Percentiles rank a stretch among this genome's conserved stretches.
Evolutionary conservation across 2,888 invertebrate species (phyloP).

Genomic region (Nemapogon koenigi): DNA sequence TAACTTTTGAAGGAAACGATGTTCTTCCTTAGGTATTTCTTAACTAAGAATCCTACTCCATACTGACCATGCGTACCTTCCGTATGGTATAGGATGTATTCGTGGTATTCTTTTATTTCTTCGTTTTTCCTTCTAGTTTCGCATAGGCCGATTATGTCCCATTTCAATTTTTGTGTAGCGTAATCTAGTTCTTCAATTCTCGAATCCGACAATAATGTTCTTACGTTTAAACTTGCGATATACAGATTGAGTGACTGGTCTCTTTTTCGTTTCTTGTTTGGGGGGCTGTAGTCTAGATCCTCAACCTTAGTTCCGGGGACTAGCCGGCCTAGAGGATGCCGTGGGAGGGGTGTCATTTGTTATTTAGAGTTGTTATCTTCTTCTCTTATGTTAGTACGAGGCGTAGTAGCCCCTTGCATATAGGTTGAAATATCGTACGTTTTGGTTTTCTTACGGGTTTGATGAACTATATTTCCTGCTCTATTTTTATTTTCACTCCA

Average conservation of each 20-base stretch:
- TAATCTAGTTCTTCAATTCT: constrained; percentile 3
- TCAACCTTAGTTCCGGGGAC: constrained; percentile 11
- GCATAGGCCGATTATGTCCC: constrained; percentile 10
- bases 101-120: constrained; percentile 3
- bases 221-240: constrained; percentile 9
- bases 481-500: not conserved
- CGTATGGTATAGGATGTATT: not conserved
- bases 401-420: not conserved
- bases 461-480: not conserved
- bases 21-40: not conserved
- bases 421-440: not conserved
- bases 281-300: constrained; percentile 11
- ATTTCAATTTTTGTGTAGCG: constrained; percentile 7
- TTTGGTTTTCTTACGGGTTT: not conserved
- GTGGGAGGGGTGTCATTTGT: constrained; percentile 6
- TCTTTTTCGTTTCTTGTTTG: constrained; percentile 5
- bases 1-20: not conserved
- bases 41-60: no score
- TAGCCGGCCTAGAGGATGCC: constrained; percentile 11
- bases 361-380: constrained; percentile 4
- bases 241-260: not conserved
- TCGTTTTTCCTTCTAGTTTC: constrained; percentile 5
- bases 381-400: constrained; percentile 5
- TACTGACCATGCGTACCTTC: not conserved
- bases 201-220: constrained; percentile 8